Percentiles rank a stretch among this genome's conserved stretches.
phyloP scores from a whole-genome alignment of 2,797 vertebrate species.

The Tenualosa ilisha region DNA sequence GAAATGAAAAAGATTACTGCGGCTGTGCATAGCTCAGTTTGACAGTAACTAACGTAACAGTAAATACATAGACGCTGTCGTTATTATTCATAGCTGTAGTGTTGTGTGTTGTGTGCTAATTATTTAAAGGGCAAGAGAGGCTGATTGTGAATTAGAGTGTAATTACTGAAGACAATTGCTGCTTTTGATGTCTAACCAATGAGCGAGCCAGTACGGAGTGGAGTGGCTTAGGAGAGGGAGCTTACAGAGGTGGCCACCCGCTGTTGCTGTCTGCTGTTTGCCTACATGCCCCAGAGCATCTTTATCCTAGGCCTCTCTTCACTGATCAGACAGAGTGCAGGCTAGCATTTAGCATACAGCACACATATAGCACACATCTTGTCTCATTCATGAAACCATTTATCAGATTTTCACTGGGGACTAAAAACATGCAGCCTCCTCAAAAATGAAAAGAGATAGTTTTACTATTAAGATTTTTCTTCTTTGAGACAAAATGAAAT shows the following conservation, averaged over 20 bases:
- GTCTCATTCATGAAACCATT: background rate
- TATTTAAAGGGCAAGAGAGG: background rate
- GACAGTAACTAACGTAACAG: background rate
- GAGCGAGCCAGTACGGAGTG: background rate
- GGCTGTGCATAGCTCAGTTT: background rate
- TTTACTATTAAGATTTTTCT: background rate
- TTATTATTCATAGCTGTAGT: background rate
- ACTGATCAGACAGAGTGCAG: background rate
- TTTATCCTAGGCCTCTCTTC: background rate
- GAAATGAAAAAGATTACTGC: background rate
- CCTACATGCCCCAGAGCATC: background rate
- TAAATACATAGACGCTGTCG: background rate
- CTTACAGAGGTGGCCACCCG: slow-evolving; percentile 1
- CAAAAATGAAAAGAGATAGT: background rate
- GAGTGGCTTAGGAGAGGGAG: background rate
- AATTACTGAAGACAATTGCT: background rate
- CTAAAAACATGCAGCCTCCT: background rate
- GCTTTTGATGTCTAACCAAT: background rate
- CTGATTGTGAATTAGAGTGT: background rate
- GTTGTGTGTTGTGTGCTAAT: background rate
- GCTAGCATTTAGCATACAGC: background rate
- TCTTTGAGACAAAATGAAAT: background rate
- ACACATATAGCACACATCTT: background rate
- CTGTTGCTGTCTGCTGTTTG: background rate
- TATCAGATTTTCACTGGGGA: background rate